Evolutionary conservation across 1,140 invertebrate species (phyloP).

Genomic region (Cecropterus lyciades): DNA sequence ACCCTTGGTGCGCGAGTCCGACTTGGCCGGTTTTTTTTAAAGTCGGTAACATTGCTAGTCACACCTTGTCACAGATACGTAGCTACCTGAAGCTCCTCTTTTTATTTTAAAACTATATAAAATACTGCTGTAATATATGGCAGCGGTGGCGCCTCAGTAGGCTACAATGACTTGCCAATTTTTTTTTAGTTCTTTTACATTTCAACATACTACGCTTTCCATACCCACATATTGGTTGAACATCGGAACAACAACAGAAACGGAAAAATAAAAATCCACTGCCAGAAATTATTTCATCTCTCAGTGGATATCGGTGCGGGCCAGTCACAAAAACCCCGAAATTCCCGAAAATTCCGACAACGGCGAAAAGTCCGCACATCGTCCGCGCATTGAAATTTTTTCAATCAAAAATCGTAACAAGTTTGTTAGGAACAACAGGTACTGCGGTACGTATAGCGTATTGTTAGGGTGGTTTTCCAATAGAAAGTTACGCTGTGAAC

Average conservation of each 20-base stretch:
- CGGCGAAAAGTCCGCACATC: slow-evolving; percentile 22
- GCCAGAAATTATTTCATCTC: slow-evolving; percentile 32
- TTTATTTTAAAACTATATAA: neutral
- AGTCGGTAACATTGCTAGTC: too few species aligned
- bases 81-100: too few species aligned
- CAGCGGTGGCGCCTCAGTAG: neutral
- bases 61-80: too few species aligned
- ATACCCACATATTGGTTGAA: slow-evolving; percentile 11
- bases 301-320: slow-evolving; percentile 21
- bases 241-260: slow-evolving; percentile 11
- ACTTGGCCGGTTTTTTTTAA: too few species aligned
- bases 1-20: too few species aligned
- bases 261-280: slow-evolving; percentile 10
- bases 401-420: slow-evolving; percentile 35
- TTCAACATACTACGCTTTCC: neutral
- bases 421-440: slow-evolving; percentile 23
- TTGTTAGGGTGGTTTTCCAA: neutral
- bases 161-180: neutral
- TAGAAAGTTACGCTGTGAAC: too few species aligned
- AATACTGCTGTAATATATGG: neutral
- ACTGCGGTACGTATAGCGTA: neutral
- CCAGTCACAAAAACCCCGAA: slow-evolving; percentile 15
- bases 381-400: slow-evolving; percentile 32
- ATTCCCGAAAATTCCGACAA: slow-evolving; percentile 20
- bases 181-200: neutral